Evolutionary conservation across 2,113 vertebrate genomes (phyloP).

Genomic region (Pitta sordida): DNA sequence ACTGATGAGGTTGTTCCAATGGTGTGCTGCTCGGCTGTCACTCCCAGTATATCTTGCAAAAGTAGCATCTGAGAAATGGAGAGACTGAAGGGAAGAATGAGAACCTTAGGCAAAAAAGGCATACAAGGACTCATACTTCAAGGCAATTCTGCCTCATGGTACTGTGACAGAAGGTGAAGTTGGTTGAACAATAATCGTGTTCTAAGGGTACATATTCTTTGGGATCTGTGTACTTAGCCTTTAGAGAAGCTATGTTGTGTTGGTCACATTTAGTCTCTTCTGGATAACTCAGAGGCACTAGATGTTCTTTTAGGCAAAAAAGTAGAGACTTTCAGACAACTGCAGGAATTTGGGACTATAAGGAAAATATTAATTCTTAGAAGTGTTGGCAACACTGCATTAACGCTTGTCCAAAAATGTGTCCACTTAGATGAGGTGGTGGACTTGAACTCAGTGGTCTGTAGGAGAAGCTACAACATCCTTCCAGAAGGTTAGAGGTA

Average conservation of each 20-base stretch:
- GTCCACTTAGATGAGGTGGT: neutral
- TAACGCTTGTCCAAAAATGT: neutral
- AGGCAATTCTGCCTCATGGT: neutral
- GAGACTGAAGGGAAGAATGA: neutral
- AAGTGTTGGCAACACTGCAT: neutral
- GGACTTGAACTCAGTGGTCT: neutral
- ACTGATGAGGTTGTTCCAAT: neutral
- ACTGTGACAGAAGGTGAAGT: neutral
- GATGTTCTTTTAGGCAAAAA: neutral
- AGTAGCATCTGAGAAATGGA: neutral
- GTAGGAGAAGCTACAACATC: neutral
- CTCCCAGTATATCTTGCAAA: neutral
- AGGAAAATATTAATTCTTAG: neutral
- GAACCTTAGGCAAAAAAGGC: neutral
- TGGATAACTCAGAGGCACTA: neutral
- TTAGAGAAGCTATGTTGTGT: neutral
- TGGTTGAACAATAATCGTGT: neutral
- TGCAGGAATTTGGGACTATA: neutral
- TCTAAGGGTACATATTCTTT: neutral
- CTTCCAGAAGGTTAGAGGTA: neutral
- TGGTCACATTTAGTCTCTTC: neutral
- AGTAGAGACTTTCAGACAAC: neutral
- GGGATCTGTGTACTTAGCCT: neutral
- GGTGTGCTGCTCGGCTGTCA: neutral
- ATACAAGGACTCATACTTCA: neutral